Percentiles rank a stretch among this genome's conserved stretches.
phyloP scores from a whole-genome alignment of 2,113 vertebrate genomes.

The Murina feae region DNA sequence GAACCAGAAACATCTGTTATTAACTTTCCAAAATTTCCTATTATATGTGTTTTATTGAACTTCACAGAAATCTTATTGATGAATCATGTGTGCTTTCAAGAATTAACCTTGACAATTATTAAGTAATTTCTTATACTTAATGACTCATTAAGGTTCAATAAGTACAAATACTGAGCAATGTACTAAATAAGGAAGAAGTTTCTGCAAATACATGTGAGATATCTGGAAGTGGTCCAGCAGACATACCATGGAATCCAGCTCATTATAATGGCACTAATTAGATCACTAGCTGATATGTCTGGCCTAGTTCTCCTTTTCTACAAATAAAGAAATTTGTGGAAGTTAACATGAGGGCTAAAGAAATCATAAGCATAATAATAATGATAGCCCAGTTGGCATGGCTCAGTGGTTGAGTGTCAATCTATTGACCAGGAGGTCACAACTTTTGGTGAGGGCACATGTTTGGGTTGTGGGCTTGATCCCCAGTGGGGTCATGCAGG shows the following conservation, averaged over 20 bases:
- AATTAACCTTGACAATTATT: constrained; percentile 1
- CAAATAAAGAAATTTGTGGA: neutral
- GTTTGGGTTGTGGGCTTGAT: too few relatives aligned
- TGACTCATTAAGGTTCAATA: neutral
- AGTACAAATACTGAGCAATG: neutral
- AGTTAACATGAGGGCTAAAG: neutral
- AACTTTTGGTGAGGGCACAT: too few relatives aligned
- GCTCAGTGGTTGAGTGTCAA: too few relatives aligned
- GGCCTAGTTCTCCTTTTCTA: neutral
- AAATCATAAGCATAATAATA: neutral
- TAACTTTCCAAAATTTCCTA: neutral
- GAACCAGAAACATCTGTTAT: neutral
- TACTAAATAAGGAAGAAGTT: neutral
- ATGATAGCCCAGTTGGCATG: neutral
- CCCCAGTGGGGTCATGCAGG: too few relatives aligned
- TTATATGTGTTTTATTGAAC: neutral
- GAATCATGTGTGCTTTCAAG: neutral
- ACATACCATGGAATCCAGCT: neutral
- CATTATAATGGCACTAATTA: neutral
- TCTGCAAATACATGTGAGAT: neutral
- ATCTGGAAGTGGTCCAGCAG: neutral
- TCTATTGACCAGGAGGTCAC: too few relatives aligned
- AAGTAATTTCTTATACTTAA: neutral
- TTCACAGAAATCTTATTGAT: neutral
- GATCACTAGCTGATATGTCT: neutral